phyloP scores from a whole-genome alignment of 2,888 invertebrate genomes.

The Pilophorus perplexus region DNA sequence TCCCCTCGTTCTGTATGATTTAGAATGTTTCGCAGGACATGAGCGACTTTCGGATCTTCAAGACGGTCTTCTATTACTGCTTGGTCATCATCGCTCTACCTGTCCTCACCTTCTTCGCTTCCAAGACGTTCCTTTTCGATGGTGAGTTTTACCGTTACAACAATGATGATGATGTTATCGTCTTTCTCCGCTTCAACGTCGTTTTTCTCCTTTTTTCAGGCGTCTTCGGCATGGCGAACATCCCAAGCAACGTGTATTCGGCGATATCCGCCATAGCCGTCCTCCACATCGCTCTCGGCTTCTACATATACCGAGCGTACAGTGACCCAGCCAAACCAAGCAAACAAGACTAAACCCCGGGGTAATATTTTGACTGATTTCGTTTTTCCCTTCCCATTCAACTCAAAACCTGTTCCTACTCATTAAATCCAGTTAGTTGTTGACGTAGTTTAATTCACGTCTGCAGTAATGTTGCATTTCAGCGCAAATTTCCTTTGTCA shows the following conservation, averaged over 20 bases:
- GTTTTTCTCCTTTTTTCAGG: conserved; percentile 52
- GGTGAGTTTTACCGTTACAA: conserved; percentile 56
- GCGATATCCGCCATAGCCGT: conserved; percentile 73
- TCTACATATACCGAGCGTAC: conserved; percentile 77
- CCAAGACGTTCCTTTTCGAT: conserved; percentile 70
- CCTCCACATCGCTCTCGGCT: conserved; percentile 71
- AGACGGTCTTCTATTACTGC: conserved; percentile 72
- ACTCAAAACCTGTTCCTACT: too few relatives aligned
- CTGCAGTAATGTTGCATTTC: too few relatives aligned
- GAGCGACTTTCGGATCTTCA: conserved; percentile 70
- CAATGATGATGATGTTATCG: too few relatives aligned
- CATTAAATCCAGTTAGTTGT: too few relatives aligned
- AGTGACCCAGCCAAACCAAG: conserved; percentile 53
- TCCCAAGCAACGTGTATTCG: conserved; percentile 73
- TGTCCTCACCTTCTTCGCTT: conserved; percentile 68
- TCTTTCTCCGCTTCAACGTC: too few relatives aligned
- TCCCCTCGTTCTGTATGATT: conserved; percentile 30
- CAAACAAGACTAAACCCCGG: conserved; percentile 43
- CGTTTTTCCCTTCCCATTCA: background rate
- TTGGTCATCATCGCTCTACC: conserved; percentile 73
- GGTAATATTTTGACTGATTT: too few relatives aligned
- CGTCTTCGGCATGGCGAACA: conserved; percentile 54
- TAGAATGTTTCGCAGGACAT: conserved; percentile 57
- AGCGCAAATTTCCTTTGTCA: too few relatives aligned
- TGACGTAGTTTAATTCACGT: too few relatives aligned